Evolutionary conservation across 2,888 invertebrate genomes (phyloP).

Genomic region (Pristionchus arcanus): DNA sequence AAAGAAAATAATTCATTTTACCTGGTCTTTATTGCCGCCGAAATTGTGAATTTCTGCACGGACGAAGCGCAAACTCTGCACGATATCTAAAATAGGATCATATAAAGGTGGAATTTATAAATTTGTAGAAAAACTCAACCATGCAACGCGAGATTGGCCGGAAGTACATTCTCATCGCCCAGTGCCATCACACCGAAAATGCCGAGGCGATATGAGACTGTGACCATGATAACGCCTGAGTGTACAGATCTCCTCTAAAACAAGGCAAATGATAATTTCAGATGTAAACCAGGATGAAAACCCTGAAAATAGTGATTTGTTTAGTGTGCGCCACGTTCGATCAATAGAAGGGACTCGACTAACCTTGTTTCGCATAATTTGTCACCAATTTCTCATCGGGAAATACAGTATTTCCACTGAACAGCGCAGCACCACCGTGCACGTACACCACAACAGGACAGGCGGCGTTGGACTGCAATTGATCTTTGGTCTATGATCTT

Average conservation of each 20-base stretch:
- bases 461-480: not conserved
- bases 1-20: not conserved
- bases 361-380: not conserved
- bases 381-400: not conserved
- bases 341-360: too few species aligned
- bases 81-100: too few species aligned
- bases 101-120: too few species aligned
- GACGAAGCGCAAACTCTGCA: not conserved
- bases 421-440: not conserved
- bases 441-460: constrained; percentile 36
- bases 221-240: not conserved
- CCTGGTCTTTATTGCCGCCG: constrained; percentile 33
- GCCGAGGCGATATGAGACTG: not conserved
- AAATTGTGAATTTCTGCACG: not conserved
- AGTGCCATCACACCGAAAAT: not conserved
- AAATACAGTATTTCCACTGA: not conserved
- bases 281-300: too few species aligned
- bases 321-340: too few species aligned
- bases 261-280: not conserved
- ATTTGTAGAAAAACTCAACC: too few species aligned
- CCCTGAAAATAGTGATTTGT: too few species aligned
- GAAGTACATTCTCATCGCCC: constrained; percentile 5
- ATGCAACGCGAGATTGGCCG: constrained; percentile 8
- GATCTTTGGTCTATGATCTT: too few species aligned
- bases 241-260: too few species aligned